Evolutionary conservation across 2,113 vertebrate genomes (phyloP), one percentile per base, ranked within the genome.

Genomic region (Anser brachyrhynchus): DNA sequence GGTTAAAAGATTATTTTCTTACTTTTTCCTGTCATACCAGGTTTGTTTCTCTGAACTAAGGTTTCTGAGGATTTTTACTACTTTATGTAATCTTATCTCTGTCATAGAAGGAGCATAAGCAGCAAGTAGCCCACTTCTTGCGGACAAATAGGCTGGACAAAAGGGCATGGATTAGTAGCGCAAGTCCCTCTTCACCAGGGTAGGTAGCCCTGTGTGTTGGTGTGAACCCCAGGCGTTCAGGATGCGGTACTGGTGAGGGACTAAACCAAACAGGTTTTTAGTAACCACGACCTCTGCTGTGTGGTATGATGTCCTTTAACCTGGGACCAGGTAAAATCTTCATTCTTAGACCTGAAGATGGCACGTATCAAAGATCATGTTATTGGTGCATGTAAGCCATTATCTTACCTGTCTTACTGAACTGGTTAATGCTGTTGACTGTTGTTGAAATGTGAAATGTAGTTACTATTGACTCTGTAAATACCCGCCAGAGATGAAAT

Each of bases 381-480:
- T 98, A 97, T 95, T 97, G 97, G 97, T 98, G 98, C 99, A 99
- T 98, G 99, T 98, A 97, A 97, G 96, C 98, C 98, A 98, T 98
- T 98, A 98, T 97, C 97, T 98, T 98, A 98, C 97, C 95, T 98
- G 98, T 99, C 98, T 98, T 98, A 98, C 95, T 98, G 97, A 98
- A 98, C 97, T 98, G 97, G 97, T 98, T 97, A 97, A 98, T 98
- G 97, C 98, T 97, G 95, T 98, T 98, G 98, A 98, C 97, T 98
- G 96, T 98, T 97, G 96, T 98, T 98, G 97, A 98, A 97, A 98
- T 98, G 98, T 99, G 98, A 99, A 98, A 98, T 98, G 97, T 98
- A 99, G 98, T 99, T 97, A 98, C 94, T 98, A 97, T 99, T 98
- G 97, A 99, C 97, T 97, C 97, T 99, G 98, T 99, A 99, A 98